These are phyloP conservation scores for Pachycephala philippinensis DNA, from an alignment of 2,113 vertebrate genomes.

Conservation along the genomic window DNA sequence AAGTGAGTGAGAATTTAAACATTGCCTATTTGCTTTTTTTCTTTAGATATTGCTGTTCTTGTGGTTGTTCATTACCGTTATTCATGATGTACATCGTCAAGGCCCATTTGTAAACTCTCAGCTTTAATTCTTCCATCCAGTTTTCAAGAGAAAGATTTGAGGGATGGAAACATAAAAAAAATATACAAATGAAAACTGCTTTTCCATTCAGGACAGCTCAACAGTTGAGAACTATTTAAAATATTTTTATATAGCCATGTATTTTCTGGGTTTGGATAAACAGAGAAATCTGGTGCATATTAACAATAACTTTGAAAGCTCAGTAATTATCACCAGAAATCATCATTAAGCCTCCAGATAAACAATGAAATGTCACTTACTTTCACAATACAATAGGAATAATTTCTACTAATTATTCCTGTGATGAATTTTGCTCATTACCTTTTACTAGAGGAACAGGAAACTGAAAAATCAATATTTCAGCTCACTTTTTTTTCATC, in stretches of 20 bases:
- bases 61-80: background rate
- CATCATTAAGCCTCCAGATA: slow-evolving; percentile 9
- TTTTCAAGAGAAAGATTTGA: background rate
- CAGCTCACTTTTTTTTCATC: background rate
- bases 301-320: slow-evolving; percentile 18
- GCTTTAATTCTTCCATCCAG: background rate
- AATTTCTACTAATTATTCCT: slow-evolving; percentile 31
- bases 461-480: slow-evolving; percentile 29
- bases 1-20: background rate
- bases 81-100: background rate
- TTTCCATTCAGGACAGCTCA: background rate
- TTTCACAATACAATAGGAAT: background rate
- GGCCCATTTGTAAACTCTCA: background rate
- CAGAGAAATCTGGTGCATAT: background rate
- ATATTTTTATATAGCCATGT: background rate
- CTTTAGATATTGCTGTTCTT: background rate
- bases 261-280: background rate
- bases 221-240: background rate
- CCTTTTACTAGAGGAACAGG: background rate
- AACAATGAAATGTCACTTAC: background rate
- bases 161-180: background rate
- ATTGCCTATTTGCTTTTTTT: background rate
- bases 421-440: slow-evolving; percentile 13
- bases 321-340: slow-evolving; percentile 6
- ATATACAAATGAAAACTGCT: background rate